phyloP scores from a whole-genome alignment of 1,140 invertebrate species.

The Lordiphosa mommai region DNA sequence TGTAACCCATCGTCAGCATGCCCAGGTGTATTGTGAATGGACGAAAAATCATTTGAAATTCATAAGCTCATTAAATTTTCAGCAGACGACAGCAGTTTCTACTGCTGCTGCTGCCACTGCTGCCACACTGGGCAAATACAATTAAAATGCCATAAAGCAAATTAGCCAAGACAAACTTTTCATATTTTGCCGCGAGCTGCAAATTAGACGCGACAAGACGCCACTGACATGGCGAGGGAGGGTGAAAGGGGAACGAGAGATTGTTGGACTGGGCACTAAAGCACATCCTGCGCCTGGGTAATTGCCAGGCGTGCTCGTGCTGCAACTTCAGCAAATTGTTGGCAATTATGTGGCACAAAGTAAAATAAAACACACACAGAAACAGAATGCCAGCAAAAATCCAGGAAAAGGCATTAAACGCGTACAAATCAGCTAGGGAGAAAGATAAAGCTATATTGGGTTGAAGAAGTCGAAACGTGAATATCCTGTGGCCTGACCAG shows the following conservation, averaged over 20 bases:
- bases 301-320: conserved; percentile 66
- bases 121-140: conserved; percentile 62
- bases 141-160: conserved; percentile 78
- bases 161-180: conserved; percentile 77
- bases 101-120: background rate
- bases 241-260: background rate
- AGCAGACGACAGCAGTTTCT: conserved; percentile 40
- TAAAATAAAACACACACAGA: conserved; percentile 40
- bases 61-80: conserved; percentile 76
- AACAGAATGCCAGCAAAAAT: conserved; percentile 9
- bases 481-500: too few species aligned
- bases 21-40: conserved; percentile 34
- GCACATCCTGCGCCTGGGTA: conserved; percentile 66
- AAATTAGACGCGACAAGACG: conserved; percentile 62
- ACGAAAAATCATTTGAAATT: conserved; percentile 52
- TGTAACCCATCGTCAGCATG: conserved; percentile 1
- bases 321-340: conserved; percentile 76
- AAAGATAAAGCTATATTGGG: background rate
- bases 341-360: conserved; percentile 73
- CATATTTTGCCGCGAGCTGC: conserved; percentile 68
- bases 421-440: conserved; percentile 17
- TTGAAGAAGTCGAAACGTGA: background rate
- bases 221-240: conserved; percentile 3
- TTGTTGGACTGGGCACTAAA: conserved; percentile 50
- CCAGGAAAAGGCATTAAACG: conserved; percentile 4